Evolutionary conservation across 2,888 invertebrate genomes (phyloP).

Genomic region (Strigamia crassipes): DNA sequence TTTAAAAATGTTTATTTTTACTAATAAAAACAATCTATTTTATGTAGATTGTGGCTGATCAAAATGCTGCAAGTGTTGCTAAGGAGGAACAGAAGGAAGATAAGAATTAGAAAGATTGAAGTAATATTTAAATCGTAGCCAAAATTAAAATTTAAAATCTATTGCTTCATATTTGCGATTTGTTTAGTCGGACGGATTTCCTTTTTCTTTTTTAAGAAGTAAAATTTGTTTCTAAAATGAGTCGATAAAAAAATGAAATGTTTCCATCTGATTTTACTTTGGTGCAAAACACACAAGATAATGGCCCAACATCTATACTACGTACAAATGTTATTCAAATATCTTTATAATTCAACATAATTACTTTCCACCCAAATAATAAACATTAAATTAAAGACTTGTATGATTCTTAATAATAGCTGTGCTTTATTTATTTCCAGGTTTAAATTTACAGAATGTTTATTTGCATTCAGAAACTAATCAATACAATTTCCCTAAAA

Average conservation of each 20-base stretch:
- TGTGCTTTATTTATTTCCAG: too few relatives aligned
- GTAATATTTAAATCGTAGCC: not conserved
- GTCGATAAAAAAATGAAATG: not conserved
- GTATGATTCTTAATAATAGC: too few relatives aligned
- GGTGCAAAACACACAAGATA: too few relatives aligned
- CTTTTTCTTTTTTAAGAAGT: not conserved
- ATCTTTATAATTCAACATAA: too few relatives aligned
- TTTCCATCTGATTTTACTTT: not conserved
- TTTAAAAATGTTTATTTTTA: constrained; percentile 12
- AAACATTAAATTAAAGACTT: too few relatives aligned
- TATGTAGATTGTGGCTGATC: constrained; percentile 73
- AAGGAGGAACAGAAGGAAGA: constrained; percentile 66
- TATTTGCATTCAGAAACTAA: too few relatives aligned
- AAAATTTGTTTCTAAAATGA: not conserved
- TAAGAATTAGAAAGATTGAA: constrained; percentile 45
- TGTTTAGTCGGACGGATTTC: not conserved
- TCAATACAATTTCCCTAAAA: too few relatives aligned
- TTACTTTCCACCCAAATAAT: too few relatives aligned
- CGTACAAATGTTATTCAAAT: too few relatives aligned
- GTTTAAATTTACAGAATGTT: too few relatives aligned
- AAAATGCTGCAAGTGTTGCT: constrained; percentile 63
- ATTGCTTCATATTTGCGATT: not conserved
- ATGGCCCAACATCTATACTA: too few relatives aligned
- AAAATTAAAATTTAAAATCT: not conserved
- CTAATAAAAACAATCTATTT: constrained; percentile 48